Conservation (phyloP, 2,888 invertebrate species). For the Rhamphomyia laevipes region DNA sequence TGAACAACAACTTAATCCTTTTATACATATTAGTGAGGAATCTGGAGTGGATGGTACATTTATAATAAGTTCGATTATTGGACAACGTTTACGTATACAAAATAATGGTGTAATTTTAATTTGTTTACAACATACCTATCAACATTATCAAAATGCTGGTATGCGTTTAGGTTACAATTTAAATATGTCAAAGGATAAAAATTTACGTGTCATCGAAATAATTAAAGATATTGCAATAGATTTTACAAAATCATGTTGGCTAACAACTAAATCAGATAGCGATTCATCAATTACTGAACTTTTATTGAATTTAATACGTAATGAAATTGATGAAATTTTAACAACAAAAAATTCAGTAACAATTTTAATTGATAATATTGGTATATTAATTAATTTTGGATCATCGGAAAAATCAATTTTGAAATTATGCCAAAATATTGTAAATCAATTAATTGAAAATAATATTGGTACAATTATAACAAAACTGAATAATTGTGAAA, state of each 20-base stretch:
- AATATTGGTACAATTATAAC: conserved; percentile 44
- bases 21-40: conserved; percentile 57
- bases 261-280: too few species aligned
- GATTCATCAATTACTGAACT: conserved; percentile 15
- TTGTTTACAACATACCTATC: conserved; percentile 55
- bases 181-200: conserved; percentile 39
- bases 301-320: conserved; percentile 38
- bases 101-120: conserved; percentile 47
- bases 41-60: conserved; percentile 62
- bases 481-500: conserved; percentile 46
- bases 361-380: conserved; percentile 59
- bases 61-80: conserved; percentile 52
- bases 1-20: conserved; percentile 43
- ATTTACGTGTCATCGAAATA: conserved; percentile 43
- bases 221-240: conserved; percentile 30
- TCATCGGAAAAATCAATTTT: conserved; percentile 26
- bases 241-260: too few species aligned
- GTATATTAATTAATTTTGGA: conserved; percentile 55
- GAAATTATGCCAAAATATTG: conserved; percentile 22
- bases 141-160: conserved; percentile 63
- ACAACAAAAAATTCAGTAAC: conserved; percentile 38
- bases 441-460: conserved; percentile 22
- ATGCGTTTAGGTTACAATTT: conserved; percentile 63
- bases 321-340: conserved; percentile 31
- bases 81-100: conserved; percentile 48